phyloP scores from a whole-genome alignment of 2,888 invertebrate genomes.

The Chrysolina oricalcia region DNA sequence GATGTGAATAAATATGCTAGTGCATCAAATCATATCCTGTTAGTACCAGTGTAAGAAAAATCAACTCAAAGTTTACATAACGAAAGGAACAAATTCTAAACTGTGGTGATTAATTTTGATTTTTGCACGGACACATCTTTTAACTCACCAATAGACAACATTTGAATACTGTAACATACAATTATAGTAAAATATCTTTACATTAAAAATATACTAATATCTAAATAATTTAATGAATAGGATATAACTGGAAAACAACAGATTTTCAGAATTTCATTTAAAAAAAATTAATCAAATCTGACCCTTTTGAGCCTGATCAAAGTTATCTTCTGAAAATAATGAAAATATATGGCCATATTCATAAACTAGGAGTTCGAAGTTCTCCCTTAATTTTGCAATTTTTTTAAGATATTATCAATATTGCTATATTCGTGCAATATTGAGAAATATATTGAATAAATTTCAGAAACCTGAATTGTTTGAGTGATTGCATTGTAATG shows the following conservation, averaged over 20 bases:
- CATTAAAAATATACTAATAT: constrained; percentile 4
- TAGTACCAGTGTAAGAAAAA: background rate
- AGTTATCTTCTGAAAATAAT: background rate
- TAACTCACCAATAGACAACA: background rate
- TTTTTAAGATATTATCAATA: too few species aligned
- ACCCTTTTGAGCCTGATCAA: background rate
- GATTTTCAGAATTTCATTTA: background rate
- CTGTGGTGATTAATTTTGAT: background rate
- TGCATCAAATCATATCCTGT: constrained; percentile 2
- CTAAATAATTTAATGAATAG: background rate
- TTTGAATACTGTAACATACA: background rate
- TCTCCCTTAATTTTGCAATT: background rate
- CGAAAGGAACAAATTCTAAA: background rate
- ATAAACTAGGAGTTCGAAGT: background rate
- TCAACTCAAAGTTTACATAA: background rate
- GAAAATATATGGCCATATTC: background rate
- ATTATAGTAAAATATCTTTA: constrained; percentile 7
- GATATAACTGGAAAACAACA: constrained; percentile 6
- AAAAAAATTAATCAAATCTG: background rate
- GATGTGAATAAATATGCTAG: constrained; percentile 18
- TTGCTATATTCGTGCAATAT: too few species aligned
- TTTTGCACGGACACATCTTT: background rate
- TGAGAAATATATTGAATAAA: too few species aligned
- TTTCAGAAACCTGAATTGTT: too few species aligned
- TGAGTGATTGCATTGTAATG: too few species aligned